A percentile compares a stretch with the other conserved stretches of the same genome.
Evolutionary conservation across 2,113 vertebrate genomes (phyloP).

Genomic region (Sturnira hondurensis): DNA sequence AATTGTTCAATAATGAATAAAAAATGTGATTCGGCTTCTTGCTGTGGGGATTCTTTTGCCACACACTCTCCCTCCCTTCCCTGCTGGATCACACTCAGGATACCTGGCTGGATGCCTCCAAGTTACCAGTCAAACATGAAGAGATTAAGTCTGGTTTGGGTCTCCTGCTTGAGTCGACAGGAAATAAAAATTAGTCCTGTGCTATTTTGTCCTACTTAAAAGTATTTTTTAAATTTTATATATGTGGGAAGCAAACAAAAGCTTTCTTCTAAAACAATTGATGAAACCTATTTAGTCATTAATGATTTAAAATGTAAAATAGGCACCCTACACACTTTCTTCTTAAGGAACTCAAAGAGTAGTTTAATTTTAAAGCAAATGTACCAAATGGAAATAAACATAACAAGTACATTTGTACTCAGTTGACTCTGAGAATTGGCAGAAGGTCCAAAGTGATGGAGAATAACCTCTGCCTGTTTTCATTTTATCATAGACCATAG

Average conservation of each 20-base stretch:
- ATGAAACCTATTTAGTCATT: slow-evolving; percentile 55
- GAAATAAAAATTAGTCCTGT: slow-evolving; percentile 76
- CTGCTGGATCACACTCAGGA: slow-evolving; percentile 83
- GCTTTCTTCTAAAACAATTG: slow-evolving; percentile 65
- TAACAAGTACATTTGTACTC: slow-evolving; percentile 11
- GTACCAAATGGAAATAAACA: not conserved
- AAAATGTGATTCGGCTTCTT: slow-evolving; percentile 81
- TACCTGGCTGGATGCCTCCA: slow-evolving; percentile 80
- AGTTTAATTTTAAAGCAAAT: slow-evolving; percentile 56
- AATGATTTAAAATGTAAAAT: slow-evolving; percentile 72
- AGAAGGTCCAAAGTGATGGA: not conserved
- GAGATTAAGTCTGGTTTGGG: slow-evolving; percentile 52
- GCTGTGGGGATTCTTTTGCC: slow-evolving; percentile 88
- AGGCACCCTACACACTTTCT: slow-evolving; percentile 38
- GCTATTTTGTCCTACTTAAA: slow-evolving; percentile 60
- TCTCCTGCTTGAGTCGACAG: slow-evolving; percentile 81
- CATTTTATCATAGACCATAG: not conserved
- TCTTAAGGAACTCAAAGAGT: slow-evolving; percentile 29
- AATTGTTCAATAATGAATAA: slow-evolving; percentile 70
- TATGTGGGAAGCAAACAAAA: slow-evolving; percentile 74
- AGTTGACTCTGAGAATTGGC: not conserved
- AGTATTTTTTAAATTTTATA: not conserved
- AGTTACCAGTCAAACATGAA: slow-evolving; percentile 76
- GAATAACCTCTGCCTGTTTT: slow-evolving; percentile 14
- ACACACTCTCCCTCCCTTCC: slow-evolving; percentile 78